These are phyloP conservation scores for Zophobas atratus DNA, from an alignment of 1,140 invertebrate species.

Conservation along the genomic window DNA sequence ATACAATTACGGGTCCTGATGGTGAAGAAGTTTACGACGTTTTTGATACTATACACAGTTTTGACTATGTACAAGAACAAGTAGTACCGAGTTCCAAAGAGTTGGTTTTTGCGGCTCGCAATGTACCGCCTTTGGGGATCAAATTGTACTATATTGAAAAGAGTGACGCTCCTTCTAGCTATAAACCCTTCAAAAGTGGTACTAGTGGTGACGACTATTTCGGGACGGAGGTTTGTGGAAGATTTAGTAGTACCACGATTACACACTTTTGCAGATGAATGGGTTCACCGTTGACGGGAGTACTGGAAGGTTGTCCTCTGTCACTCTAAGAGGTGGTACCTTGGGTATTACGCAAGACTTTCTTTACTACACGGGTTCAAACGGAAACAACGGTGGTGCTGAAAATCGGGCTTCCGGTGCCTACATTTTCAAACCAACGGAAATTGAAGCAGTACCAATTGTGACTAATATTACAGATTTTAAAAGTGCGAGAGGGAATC, in stretches of 20 bases:
- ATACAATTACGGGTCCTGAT: constrained; percentile 75
- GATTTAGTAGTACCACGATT: background rate
- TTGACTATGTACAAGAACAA: constrained; percentile 39
- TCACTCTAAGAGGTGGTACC: constrained; percentile 71
- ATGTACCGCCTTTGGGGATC: constrained; percentile 78
- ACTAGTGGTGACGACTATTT: constrained; percentile 1
- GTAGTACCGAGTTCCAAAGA: constrained; percentile 74
- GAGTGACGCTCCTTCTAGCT: background rate
- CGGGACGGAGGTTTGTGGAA: constrained; percentile 10
- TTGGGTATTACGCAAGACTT: constrained; percentile 76
- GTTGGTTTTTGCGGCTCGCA: constrained; percentile 76
- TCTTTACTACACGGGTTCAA: constrained; percentile 75
- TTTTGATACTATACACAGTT: constrained; percentile 63
- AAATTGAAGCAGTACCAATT: constrained; percentile 66
- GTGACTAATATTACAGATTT: constrained; percentile 70
- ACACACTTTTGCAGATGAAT: background rate
- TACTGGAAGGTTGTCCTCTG: constrained; percentile 70
- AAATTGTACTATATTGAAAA: constrained; percentile 73
- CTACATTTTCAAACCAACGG: constrained; percentile 85
- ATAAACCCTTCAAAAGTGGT: background rate
- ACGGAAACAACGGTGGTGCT: constrained; percentile 73
- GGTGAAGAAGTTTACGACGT: constrained; percentile 70
- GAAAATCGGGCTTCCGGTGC: constrained; percentile 72
- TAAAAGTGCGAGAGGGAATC: constrained; percentile 75
- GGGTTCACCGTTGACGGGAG: constrained; percentile 69